Percentiles rank a stretch among this genome's conserved stretches.
Conservation (phyloP, 2,888 invertebrate genomes). For the Gonocerus acuteangulatus region DNA sequence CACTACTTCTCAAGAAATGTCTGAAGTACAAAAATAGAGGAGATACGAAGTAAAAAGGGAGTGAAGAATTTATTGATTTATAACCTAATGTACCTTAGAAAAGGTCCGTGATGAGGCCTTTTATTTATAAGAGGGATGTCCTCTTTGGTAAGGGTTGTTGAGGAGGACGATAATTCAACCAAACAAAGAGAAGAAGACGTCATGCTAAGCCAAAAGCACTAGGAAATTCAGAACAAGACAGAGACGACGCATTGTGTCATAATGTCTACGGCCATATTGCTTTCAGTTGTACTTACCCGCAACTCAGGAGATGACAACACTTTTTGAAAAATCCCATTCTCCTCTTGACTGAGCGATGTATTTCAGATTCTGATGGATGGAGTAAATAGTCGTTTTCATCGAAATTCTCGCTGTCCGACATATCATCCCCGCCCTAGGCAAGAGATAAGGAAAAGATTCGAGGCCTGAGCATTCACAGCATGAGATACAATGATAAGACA, state of each 20-base stretch:
- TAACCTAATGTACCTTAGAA: constrained; percentile 45
- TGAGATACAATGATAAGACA: not conserved
- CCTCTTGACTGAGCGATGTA: constrained; percentile 18
- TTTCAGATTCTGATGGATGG: constrained; percentile 12
- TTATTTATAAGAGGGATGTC: constrained; percentile 63
- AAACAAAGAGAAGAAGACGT: constrained; percentile 39
- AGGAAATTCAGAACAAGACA: not conserved
- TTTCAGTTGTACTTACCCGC: constrained; percentile 38
- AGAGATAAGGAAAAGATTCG: constrained; percentile 24
- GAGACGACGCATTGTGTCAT: constrained; percentile 26
- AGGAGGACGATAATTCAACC: constrained; percentile 40
- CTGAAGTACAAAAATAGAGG: no score
- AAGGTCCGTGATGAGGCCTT: constrained; percentile 48
- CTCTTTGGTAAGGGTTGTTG: constrained; percentile 51
- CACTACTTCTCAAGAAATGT: no score
- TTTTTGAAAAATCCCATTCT: constrained; percentile 31
- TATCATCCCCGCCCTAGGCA: constrained; percentile 27
- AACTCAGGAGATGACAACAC: constrained; percentile 33
- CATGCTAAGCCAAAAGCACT: constrained; percentile 25
- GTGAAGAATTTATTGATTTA: constrained; percentile 11
- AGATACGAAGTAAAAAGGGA: not conserved
- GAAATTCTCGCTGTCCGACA: constrained; percentile 27
- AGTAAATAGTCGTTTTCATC: constrained; percentile 26
- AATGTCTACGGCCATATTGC: constrained; percentile 22
- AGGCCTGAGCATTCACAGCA: constrained; percentile 10